Conservation (phyloP, 2,888 invertebrate genomes). For the Mesochorus sp. region DNA sequence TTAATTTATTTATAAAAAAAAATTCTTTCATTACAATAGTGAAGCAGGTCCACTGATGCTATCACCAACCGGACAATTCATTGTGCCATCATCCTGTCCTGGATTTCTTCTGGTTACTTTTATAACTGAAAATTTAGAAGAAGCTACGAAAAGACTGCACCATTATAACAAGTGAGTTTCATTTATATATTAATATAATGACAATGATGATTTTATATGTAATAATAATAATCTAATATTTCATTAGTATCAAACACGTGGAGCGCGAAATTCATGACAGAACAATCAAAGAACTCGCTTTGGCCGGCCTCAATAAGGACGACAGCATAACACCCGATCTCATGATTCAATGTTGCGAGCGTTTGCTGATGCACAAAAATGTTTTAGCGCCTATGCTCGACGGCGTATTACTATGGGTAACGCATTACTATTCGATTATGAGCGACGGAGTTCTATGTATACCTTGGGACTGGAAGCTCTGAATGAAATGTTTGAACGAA, state of each 20-base stretch:
- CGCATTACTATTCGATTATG: slow-evolving; percentile 95
- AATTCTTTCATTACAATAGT: slow-evolving; percentile 83
- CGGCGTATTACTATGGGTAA: slow-evolving; percentile 89
- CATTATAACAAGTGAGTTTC: slow-evolving; percentile 89
- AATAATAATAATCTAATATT: background rate
- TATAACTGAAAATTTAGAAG: slow-evolving; percentile 89
- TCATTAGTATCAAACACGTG: slow-evolving; percentile 88
- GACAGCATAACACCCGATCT: slow-evolving; percentile 94
- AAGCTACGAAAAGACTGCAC: slow-evolving; percentile 88
- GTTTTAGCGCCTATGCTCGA: slow-evolving; percentile 83
- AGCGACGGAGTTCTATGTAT: slow-evolving; percentile 95
- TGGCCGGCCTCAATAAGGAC: slow-evolving; percentile 92
- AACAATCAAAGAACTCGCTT: slow-evolving; percentile 86
- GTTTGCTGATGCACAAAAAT: slow-evolving; percentile 84
- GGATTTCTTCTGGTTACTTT: slow-evolving; percentile 93
- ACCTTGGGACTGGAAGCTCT: slow-evolving; percentile 94
- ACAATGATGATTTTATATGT: slow-evolving; percentile 24
- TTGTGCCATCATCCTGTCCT: slow-evolving; percentile 95
- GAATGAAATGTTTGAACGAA: slow-evolving; percentile 59
- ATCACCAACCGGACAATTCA: slow-evolving; percentile 96
- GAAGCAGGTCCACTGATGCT: slow-evolving; percentile 97
- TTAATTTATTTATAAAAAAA: background rate
- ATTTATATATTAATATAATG: slow-evolving; percentile 34
- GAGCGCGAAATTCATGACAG: slow-evolving; percentile 89
- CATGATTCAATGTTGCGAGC: slow-evolving; percentile 93